phyloP scores from a whole-genome alignment of 2,888 invertebrate genomes.

The Formica aserva region DNA sequence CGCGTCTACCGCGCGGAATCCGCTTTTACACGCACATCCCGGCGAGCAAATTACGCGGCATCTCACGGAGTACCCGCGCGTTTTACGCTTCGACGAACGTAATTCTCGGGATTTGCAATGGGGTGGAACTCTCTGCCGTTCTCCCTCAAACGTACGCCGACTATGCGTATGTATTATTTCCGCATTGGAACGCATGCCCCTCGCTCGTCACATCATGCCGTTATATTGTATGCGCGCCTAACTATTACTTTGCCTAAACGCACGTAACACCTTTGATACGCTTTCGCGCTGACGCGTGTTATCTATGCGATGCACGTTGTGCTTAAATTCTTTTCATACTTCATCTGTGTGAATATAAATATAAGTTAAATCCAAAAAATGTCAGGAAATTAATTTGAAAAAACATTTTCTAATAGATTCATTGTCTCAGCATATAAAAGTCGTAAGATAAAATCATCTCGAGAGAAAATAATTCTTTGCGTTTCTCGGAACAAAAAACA shows the following conservation, averaged over 20 bases:
- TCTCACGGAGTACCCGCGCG: conserved; percentile 68
- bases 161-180: conserved; percentile 38
- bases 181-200: conserved; percentile 5
- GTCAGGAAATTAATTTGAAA: background rate
- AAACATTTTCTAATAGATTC: background rate
- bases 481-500: background rate
- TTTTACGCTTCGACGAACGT: conserved; percentile 76
- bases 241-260: conserved; percentile 29
- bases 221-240: background rate
- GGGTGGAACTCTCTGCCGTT: conserved; percentile 65
- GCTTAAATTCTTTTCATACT: conserved; percentile 30
- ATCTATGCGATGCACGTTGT: conserved; percentile 11
- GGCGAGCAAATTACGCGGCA: conserved; percentile 76
- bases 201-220: conserved; percentile 33
- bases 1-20: conserved; percentile 66
- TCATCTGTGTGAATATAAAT: background rate
- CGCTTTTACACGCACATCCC: conserved; percentile 72
- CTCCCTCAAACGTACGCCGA: conserved; percentile 29
- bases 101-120: conserved; percentile 77
- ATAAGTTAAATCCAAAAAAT: conserved; percentile 12
- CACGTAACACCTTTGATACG: conserved; percentile 25
- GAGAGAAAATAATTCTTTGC: background rate
- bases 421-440: background rate
- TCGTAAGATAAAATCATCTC: too few species aligned
- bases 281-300: conserved; percentile 15